Base-by-base conservation (phyloP, 1,140 invertebrate genomes). In the Temnothorax nylanderi region DNA sequence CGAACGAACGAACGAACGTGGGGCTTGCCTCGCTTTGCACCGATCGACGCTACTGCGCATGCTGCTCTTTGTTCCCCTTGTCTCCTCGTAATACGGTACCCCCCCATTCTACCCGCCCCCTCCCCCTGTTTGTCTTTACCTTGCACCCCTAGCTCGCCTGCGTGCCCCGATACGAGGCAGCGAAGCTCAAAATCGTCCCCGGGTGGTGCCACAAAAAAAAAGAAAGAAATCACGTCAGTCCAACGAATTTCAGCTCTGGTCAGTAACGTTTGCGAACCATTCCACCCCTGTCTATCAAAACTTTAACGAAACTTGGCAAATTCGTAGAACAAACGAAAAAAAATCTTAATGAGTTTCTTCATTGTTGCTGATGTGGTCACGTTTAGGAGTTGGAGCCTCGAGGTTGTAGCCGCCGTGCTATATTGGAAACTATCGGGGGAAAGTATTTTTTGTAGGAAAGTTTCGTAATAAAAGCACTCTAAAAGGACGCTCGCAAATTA, bases 11-110 rank as follows among this genome's bases (percentile, higher is more conserved):
- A 62, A 74, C 54, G 54, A 62, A 69, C 77, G 21, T 64, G 54
- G 67, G 67, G 62, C n/a, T 21, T 51, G 81, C n/a, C 74, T 87
- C 69, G 84, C 81, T 88, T 85, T 62, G 82, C 87, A 75, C 88
- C 88, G 77, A 88, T 77, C 84, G 82, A 84, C 77, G 58, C 58
- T 67, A 67, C 34, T 54, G 81, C 87, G 89, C 87, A 76, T 64
- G 82, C 76, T 58, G 72, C 75, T 85, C 78, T 78, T 82, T 88
- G 85, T 88, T 64, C 69, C 44, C 58, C 64, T 67, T 60, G 58
- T 67, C 88, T 65, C 88, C 69, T 26, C 65, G 21, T 32, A 81
- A 71, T 54, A 56, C 37, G n/a, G 56, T 65, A 49, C 32, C 76
- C 49, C 49, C 65, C 10, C 11, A 49, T 34, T 26, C 64, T 72